Evolutionary conservation across 2,797 vertebrate genomes (phyloP), one percentile per base, ranked within the genome.

Genomic region (Orestias chungarensis): DNA sequence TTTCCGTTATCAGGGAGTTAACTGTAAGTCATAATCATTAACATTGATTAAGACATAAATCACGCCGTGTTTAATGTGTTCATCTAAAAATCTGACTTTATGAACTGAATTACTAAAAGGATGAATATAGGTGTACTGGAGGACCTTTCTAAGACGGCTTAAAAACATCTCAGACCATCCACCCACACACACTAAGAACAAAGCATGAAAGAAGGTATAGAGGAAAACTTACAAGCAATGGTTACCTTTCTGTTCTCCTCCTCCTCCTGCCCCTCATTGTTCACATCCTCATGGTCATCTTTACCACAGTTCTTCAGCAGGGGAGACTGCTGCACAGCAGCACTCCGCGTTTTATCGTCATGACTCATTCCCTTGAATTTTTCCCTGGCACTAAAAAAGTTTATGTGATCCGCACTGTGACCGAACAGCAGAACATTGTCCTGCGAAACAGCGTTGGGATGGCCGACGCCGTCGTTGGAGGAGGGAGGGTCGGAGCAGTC

Each of bases 371-470:
- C 97, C 83, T 96, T 96, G 6, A 99, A 99, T 86, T 99, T 99
- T 88, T 97, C 97, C 75, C 97, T 95, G 86, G 97, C 97, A 1
- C 96, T 99, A 89, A 97, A 96, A 91, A 99, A 99, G 91, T 98
- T 96, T 33, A 99, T 99, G 88, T 97, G 95, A 87, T 99, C 98
- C 0, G 94, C 89, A 70, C 95, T 96, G 72, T 95, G 95, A 72
- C 94, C 92, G 0, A 95, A 88, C 55, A 91, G 84, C 71, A 82
- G 72, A 46, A 82, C 75, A 12, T 52, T 67, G 83, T 92, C 86
- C 17, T 88, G 89, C 59, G 85, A 79, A 76, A 87, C 87, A 89
- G 92, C 90, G 91, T 87, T 82, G 54, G 89, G 82, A 80, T 82
- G 44, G 82, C 73, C 44, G 86, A 64, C 75, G 27, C 73, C 70